Evolutionary conservation across 2,113 vertebrate species (phyloP).

Genomic region (Chloropsis hardwickii): DNA sequence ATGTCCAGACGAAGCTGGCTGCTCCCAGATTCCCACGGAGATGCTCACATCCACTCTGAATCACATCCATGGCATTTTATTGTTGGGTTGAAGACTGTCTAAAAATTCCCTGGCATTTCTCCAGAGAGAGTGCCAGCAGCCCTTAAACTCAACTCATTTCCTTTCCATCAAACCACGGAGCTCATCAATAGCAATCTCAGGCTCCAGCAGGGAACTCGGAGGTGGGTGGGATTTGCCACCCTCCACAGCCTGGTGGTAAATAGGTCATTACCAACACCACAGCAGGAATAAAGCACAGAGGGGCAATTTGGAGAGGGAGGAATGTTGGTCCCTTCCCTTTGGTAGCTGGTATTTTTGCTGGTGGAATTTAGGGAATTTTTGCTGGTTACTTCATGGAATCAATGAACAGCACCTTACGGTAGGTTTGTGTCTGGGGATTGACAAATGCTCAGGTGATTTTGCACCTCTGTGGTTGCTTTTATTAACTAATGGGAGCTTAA

Average conservation of each 20-base stretch:
- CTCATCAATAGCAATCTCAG: conserved; percentile 17
- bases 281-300: neutral
- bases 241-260: neutral
- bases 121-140: neutral
- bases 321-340: neutral
- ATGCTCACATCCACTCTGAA: neutral
- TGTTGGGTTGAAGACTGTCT: neutral
- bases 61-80: neutral
- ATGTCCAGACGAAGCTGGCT: neutral
- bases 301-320: neutral
- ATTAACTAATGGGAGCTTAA: neutral
- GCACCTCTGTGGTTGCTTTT: neutral
- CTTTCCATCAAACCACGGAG: neutral
- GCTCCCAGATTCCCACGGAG: neutral
- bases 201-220: neutral
- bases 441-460: neutral
- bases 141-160: conserved; percentile 17
- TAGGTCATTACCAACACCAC: neutral
- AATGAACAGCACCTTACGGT: rapidly evolving
- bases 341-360: neutral
- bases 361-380: neutral
- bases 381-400: neutral
- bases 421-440: neutral
- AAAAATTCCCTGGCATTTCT: neutral
- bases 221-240: neutral